Evolutionary conservation across 2,113 vertebrate genomes (phyloP).

Genomic region (Syngnathoides biaculeatus): DNA sequence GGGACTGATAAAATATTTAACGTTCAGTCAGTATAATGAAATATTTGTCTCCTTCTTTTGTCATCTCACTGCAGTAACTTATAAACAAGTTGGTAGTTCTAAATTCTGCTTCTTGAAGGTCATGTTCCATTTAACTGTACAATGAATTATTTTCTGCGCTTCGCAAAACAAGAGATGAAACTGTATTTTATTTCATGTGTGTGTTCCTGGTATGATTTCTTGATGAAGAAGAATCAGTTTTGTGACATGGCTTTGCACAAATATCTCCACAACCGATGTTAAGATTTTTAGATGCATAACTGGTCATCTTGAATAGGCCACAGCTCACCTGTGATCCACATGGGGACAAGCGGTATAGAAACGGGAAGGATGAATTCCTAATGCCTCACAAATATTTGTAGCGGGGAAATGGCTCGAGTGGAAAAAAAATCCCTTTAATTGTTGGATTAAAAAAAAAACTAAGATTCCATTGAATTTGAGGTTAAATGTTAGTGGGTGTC

Average conservation of each 20-base stretch:
- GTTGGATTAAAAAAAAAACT: too few relatives aligned
- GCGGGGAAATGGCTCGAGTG: too few relatives aligned
- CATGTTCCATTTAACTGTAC: background rate
- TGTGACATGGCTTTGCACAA: too few relatives aligned
- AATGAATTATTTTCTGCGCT: background rate
- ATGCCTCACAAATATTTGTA: background rate
- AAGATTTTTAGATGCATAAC: too few relatives aligned
- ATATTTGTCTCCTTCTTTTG: background rate
- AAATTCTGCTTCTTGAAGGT: constrained; percentile 5
- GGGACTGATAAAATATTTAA: background rate
- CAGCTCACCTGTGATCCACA: too few relatives aligned
- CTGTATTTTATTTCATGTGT: too few relatives aligned
- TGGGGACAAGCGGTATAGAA: background rate
- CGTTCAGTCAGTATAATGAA: constrained; percentile 1
- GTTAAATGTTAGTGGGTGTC: constrained; percentile 50
- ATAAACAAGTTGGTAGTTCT: background rate
- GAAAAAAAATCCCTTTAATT: too few relatives aligned
- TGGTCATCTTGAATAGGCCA: too few relatives aligned
- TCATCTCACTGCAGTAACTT: background rate
- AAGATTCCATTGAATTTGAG: constrained; percentile 23
- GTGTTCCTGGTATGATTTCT: background rate
- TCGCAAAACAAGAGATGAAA: background rate
- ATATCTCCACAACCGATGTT: too few relatives aligned
- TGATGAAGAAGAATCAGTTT: background rate
- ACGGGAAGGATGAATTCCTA: too few relatives aligned